A percentile compares a stretch with the other conserved stretches of the same genome.
Evolutionary conservation across 2,888 invertebrate genomes (phyloP).

Genomic region (Noctua janthina): DNA sequence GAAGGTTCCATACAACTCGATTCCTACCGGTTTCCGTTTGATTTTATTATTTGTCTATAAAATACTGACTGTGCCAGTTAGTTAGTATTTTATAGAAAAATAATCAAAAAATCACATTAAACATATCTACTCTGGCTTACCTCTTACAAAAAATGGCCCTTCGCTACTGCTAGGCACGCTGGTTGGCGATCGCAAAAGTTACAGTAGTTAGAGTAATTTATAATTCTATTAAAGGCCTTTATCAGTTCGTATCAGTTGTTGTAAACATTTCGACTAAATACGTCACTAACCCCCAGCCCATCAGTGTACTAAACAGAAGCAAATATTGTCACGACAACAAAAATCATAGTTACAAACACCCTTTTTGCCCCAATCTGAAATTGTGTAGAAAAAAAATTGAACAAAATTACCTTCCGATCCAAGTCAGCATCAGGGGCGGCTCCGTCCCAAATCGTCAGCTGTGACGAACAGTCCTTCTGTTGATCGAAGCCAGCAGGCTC

Average conservation of each 20-base stretch:
- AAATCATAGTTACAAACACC: neutral
- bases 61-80: too few relatives aligned
- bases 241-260: neutral
- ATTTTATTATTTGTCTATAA: too few relatives aligned
- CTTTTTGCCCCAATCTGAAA: neutral
- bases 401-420: conserved; percentile 83
- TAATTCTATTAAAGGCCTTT: neutral
- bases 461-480: conserved; percentile 93
- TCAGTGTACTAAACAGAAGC: neutral
- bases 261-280: neutral
- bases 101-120: too few relatives aligned
- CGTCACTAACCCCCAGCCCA: neutral
- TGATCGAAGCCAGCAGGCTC: conserved; percentile 92
- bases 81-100: too few relatives aligned
- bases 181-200: too few relatives aligned
- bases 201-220: neutral
- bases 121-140: too few relatives aligned
- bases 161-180: too few relatives aligned
- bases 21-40: too few relatives aligned
- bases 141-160: too few relatives aligned
- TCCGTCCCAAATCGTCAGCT: conserved; percentile 94
- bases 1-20: too few relatives aligned
- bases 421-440: conserved; percentile 90
- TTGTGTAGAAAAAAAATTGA: neutral
- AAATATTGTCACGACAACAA: neutral